Base-by-base conservation (phyloP, 2,113 vertebrate species). In the Puntigrus tetrazona region DNA sequence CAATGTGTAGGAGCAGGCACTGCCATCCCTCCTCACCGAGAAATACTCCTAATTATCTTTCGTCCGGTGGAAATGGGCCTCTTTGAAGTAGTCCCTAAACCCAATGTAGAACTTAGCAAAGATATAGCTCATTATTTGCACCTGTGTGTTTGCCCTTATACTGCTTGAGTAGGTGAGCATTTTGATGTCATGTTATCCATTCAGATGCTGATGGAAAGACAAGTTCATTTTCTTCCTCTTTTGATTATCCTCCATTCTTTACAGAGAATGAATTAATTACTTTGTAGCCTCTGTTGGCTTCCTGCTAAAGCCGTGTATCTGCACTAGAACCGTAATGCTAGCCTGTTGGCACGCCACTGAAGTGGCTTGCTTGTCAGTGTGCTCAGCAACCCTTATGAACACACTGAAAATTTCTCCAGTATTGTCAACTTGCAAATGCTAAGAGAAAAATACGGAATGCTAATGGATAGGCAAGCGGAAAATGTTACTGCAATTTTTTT, bases 351-450 rank as follows among this genome's bases (percentile, higher is more conserved):
- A 91, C 92, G 92, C 94, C 94, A 92, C 91, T 91, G 94, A 95
- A 94, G 94, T 97, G 92, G 91, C 95, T 94, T 97, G 96, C 96
- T 96, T 97, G 95, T 93, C 93, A 94, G 95, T 96, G 93, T 96
- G 95, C 93, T 94, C 92, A 91, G 94, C 95, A 93, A 91, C 91
- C 88, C 90, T 91, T 93, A 94, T 93, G 88, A 94, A 89, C 92
- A 95, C 93, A 94, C 92, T 94, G 93, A 95, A 94, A 93, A 93
- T 91, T 92, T 92, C 87, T 93, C 90, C 94, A 95, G 94, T 96
- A 95, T 95, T 98, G 97, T 98, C 98, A 98, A 97, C 97, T 98
- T 98, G 97, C 97, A 97, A 95, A 97, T 97, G 95, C 96, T 93
- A 94, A 94, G 95, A 95, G 92, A 90, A 75, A 70, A 95, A 95